Evolutionary conservation across 2,113 vertebrate species (phyloP), one percentile per base, ranked within the genome.

Genomic region (Sceloporus tristichus): DNA sequence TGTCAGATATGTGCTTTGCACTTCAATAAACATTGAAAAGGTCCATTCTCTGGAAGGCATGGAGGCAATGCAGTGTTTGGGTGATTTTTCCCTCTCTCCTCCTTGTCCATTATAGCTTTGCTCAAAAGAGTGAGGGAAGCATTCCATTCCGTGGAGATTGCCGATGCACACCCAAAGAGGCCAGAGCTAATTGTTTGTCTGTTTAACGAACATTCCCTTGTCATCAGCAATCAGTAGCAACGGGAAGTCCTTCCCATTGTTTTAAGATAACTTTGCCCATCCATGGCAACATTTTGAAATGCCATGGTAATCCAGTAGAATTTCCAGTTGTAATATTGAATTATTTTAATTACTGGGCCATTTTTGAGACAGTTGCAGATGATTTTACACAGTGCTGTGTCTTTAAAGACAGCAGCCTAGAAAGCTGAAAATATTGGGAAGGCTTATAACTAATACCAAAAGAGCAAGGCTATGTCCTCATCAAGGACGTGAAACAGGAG

Each of bases 1-100:
- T 84, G 85, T 91, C 85, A 84, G 92, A 86, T 66, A 82, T 82
- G 79, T 29, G 84, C 82, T 73, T 89, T 92, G 86, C 89, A 91
- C 90, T 90, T 90, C 83, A 87, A 70, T 54, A 38, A 79, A 42
- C 23, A 1, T 27, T 77, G 85, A 62, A 87, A 77, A 42, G 82
- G 11, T 10, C n/a, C 38, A 90, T 77, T 56, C 75, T 87, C 29
- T n/a, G 65, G 0, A 0, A 66, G 71, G 29, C 38, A 27, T 21
- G 80, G 25, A 68, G 65, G 27, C 91, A 11, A 4, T 25, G 53
- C 42, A 88, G 38, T 7, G 53, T 90, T 66, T 62, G 10, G 86
- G 56, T 54, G 19, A 54, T 85, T 87, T 77, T 79, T 19, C 85
- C 76, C 5, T 2, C 23, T 3, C 0, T 42, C 75, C 89, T 84